Conservation (phyloP, 2,888 invertebrate genomes). For the Spisula subtruncata region DNA sequence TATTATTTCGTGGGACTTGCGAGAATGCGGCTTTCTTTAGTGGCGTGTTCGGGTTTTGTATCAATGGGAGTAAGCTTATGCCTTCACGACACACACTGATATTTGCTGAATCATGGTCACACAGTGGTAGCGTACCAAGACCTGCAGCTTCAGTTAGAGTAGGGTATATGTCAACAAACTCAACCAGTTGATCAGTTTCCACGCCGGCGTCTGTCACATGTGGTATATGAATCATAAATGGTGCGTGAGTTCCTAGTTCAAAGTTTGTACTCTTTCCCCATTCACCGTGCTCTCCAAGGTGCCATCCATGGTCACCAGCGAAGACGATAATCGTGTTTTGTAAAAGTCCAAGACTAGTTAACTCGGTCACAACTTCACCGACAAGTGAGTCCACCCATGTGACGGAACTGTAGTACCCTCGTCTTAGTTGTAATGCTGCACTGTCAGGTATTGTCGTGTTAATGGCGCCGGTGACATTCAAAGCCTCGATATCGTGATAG, state of each 20-base stretch:
- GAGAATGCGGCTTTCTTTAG: conserved; percentile 72
- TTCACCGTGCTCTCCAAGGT: conserved; percentile 73
- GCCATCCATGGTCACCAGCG: conserved; percentile 75
- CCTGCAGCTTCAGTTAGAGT: conserved; percentile 78
- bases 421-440: conserved; percentile 57
- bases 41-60: conserved; percentile 46
- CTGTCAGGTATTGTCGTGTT: conserved; percentile 63
- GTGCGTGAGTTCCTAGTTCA: conserved; percentile 77
- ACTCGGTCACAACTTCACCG: conserved; percentile 68
- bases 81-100: conserved; percentile 75
- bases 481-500: conserved; percentile 55
- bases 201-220: conserved; percentile 67
- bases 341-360: conserved; percentile 61
- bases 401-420: conserved; percentile 72
- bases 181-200: conserved; percentile 62
- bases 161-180: conserved; percentile 78
- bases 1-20: conserved; percentile 66
- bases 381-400: conserved; percentile 72
- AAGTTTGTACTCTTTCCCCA: conserved; percentile 80
- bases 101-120: conserved; percentile 65
- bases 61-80: conserved; percentile 72
- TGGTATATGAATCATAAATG: conserved; percentile 76
- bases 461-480: conserved; percentile 38
- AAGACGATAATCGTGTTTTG: conserved; percentile 74
- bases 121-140: conserved; percentile 58